Evolutionary conservation across 2,113 vertebrate species (phyloP).

Genomic region (Istiophorus platypterus): DNA sequence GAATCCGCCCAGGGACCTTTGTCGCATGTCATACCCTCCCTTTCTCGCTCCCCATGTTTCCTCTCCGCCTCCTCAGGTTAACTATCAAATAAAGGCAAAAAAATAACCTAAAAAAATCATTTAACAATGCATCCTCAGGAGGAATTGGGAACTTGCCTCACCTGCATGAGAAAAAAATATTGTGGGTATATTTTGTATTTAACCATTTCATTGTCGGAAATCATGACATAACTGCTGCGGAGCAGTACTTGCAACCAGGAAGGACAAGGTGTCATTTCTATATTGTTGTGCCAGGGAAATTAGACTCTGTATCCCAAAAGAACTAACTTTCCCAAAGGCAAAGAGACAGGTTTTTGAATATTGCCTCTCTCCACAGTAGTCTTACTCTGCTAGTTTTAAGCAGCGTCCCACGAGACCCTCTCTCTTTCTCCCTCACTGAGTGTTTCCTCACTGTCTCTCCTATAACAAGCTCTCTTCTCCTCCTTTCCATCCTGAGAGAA

Average conservation of each 20-base stretch:
- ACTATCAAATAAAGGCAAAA: no score
- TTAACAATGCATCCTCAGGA: no score
- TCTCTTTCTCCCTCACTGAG: slow-evolving; percentile 6
- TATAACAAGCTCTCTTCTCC: slow-evolving; percentile 41
- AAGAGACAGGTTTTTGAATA: slow-evolving; percentile 69
- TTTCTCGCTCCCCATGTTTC: no score
- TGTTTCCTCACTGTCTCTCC: slow-evolving; percentile 47
- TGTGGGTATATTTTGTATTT: background rate
- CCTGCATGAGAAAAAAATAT: background rate
- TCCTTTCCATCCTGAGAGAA: slow-evolving; percentile 36
- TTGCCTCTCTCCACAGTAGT: slow-evolving; percentile 36
- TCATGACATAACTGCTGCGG: background rate
- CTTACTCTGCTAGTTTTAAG: slow-evolving; percentile 47
- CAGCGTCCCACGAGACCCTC: slow-evolving; percentile 20
- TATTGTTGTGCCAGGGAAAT: slow-evolving; percentile 40
- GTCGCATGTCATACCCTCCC: no score
- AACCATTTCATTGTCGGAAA: background rate
- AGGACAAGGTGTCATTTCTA: slow-evolving; percentile 46
- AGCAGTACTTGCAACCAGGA: slow-evolving; percentile 16
- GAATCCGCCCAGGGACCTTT: no score
- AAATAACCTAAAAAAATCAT: no score
- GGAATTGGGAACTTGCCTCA: background rate
- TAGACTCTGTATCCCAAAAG: slow-evolving; percentile 54
- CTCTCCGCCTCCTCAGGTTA: no score
- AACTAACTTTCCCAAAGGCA: slow-evolving; percentile 66